Percentiles rank a stretch among this genome's conserved stretches.
Evolutionary conservation across 1,140 invertebrate genomes (phyloP).

Genomic region (Caenorhabditis tropicalis): DNA sequence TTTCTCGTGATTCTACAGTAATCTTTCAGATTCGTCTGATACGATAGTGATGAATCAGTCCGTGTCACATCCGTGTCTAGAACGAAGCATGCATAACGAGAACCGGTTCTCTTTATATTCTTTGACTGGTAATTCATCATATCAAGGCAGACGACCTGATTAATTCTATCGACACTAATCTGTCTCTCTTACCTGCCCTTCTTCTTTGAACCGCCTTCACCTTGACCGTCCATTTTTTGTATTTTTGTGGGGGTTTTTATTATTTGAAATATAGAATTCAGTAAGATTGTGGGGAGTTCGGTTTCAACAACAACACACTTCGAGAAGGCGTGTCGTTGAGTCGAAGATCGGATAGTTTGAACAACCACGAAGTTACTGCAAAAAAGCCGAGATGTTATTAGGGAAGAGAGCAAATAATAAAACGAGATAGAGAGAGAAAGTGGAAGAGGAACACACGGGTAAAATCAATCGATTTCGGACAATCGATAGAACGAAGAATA

Average conservation of each 20-base stretch:
- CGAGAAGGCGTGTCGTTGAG: not conserved
- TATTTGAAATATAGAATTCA: not conserved
- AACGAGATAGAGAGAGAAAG: not conserved
- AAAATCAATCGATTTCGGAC: slow-evolving; percentile 26
- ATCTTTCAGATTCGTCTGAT: too few species aligned
- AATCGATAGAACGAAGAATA: not conserved
- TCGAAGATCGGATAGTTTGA: not conserved
- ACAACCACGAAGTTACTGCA: not conserved
- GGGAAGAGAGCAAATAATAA: not conserved
- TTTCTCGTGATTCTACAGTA: too few species aligned
- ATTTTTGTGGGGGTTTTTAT: not conserved
- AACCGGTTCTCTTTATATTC: not conserved
- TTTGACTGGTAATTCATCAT: slow-evolving; percentile 33
- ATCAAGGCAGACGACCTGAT: not conserved
- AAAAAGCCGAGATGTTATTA: not conserved
- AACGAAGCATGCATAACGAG: not conserved
- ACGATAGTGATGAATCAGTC: too few species aligned
- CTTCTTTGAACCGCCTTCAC: not conserved
- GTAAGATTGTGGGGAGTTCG: not conserved
- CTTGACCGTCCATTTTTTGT: not conserved
- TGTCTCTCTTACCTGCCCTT: not conserved
- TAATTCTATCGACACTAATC: not conserved
- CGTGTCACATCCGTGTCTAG: too few species aligned
- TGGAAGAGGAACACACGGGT: not conserved
- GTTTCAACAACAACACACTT: slow-evolving; percentile 21